Evolutionary conservation across 1,140 invertebrate species (phyloP).

Genomic region (Papilio helenus): DNA sequence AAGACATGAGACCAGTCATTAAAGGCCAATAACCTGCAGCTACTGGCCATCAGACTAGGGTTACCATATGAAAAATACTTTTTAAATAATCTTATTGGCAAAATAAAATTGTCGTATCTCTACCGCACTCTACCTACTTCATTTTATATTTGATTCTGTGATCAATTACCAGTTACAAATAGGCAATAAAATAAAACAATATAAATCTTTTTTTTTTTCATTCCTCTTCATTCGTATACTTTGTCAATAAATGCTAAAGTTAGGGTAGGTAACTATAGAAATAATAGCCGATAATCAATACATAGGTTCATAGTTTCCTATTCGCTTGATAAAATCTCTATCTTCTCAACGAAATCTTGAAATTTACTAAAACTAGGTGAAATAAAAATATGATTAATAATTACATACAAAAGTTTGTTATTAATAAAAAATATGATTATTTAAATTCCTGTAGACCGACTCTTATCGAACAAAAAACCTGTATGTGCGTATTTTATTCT

Average conservation of each 20-base stretch:
- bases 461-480: neutral
- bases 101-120: no score
- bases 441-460: neutral
- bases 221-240: neutral
- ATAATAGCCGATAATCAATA: no score
- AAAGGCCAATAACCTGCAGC: conserved; percentile 31
- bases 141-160: no score
- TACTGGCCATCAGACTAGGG: conserved; percentile 19
- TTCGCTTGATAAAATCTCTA: no score
- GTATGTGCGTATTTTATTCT: neutral
- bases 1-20: conserved; percentile 26
- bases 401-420: no score
- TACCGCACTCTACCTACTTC: no score
- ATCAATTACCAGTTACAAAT: no score
- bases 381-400: no score
- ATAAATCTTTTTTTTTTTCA: neutral
- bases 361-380: neutral
- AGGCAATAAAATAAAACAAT: neutral
- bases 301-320: no score
- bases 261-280: no score
- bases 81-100: neutral
- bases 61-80: neutral
- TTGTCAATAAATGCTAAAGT: neutral
- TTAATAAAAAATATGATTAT: neutral
- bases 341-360: neutral